These are phyloP conservation scores for Cataglyphis livida DNA, from an alignment of 2,888 invertebrate genomes.

Conservation along the genomic window DNA sequence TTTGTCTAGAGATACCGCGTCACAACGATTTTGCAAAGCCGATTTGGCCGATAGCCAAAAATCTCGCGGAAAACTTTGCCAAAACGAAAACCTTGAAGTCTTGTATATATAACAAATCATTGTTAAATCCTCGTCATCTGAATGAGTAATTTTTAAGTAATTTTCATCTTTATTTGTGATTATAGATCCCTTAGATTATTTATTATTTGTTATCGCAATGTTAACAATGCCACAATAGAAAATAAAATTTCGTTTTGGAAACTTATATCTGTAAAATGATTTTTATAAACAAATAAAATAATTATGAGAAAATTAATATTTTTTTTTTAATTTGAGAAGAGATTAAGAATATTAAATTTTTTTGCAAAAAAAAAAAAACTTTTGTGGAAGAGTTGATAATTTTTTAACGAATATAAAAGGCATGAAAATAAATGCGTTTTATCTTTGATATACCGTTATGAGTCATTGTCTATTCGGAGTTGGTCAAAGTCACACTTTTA, in stretches of 20 bases:
- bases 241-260: not conserved
- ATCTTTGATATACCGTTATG: slow-evolving; percentile 5
- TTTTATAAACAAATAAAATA: not conserved
- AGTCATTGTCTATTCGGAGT: not conserved
- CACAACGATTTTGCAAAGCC: not conserved
- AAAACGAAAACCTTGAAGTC: slow-evolving; percentile 30
- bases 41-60: slow-evolving; percentile 39
- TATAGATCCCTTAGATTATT: not conserved
- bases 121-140: not conserved
- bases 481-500: slow-evolving; percentile 24
- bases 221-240: not conserved
- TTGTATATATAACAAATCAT: not conserved
- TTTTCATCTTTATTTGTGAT: not conserved
- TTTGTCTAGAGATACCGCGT: slow-evolving; percentile 4
- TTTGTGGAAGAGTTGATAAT: not conserved
- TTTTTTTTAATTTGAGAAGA: not conserved
- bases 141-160: not conserved
- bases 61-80: not conserved
- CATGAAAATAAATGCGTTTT: slow-evolving; percentile 5
- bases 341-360: not conserved
- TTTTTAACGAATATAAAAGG: not conserved
- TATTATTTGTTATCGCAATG: not conserved
- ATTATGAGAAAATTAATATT: not conserved
- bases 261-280: not conserved
- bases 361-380: not conserved